Base-by-base conservation (phyloP, 2,797 vertebrate species). In the Kryptolebias ocellatus region DNA sequence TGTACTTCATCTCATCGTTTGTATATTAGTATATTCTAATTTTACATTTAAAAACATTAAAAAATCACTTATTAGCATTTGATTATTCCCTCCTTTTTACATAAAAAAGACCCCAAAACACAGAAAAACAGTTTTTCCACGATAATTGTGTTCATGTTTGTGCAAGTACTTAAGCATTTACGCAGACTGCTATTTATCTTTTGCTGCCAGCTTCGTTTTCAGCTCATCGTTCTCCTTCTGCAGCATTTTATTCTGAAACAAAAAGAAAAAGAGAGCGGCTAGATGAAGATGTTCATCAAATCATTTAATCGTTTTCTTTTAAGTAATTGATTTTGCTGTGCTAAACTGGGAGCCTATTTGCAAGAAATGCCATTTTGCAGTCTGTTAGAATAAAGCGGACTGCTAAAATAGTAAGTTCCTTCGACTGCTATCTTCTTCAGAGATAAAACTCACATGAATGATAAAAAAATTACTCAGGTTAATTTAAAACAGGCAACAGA, bases 201-300 rank as follows among this genome's bases (percentile, higher is more conserved):
- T 60, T 66, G 5, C 64, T 46, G 57, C 49, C 12, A 93, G 79
- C 64, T 55, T 89, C 67, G 46, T 90, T 71, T 72, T 93, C 72
- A 94, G 87, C 66, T 92, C 89, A 0, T 45, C 50, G 20, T 94
- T 94, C 62, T 94, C 90, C 37, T 70, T 92, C 72, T 92, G 90
- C 77, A 95, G 85, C 1, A 92, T 58, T 78, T 94, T 94, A 79
- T 93, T 94, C 94, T 94, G 51, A 29, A 29, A 45, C 24, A n/a
- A 75, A 18, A 45, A 44, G 49, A 37, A n/a, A 1, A 18, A 16
- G 20, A 24, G 20, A 24, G 44, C 4, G 16, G 46, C n/a, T 46
- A 16, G 17, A 1, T 46, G 15, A 14, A 46, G 4, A 46, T 46
- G 3, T 44, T 10, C 11, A 42, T 7, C 16, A 49, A 7, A 17